Base-by-base conservation (phyloP, 2,888 invertebrate genomes). In the Cephus spinipes region DNA sequence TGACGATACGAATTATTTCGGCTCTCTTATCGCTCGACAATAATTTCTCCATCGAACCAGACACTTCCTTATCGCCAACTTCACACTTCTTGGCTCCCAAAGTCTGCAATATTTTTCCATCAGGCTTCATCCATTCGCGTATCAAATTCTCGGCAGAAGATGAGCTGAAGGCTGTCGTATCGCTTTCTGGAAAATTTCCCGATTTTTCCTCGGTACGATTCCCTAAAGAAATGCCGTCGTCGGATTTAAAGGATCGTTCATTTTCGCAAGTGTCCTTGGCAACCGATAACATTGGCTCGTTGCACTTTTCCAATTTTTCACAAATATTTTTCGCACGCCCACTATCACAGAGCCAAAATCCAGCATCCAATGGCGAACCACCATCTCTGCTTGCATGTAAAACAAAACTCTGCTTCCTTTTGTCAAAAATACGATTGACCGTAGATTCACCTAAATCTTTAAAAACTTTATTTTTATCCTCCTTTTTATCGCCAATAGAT, bases 121-220 rank as follows among this genome's bases (percentile, higher is more conserved):
- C 35, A 15, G 68, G 40, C 31, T 12, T 68, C 11, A 84, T 79
- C 85, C 86, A 85, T 73, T 83, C 81, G 1, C 79, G 81, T 75
- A 87, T 86, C 78, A 85, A 78, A 74, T 87, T 84, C 68, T 87
- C 86, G 4, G 82, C 82, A 0, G 87, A 87, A 31, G 85, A 86
- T 3, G 85, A 83, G 55, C 83, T 85, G 15, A 80, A 81, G 1
- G 76, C 75, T 9, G 83, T 84, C 23, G 81, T 82, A 11, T 83
- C 81, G 9, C 86, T 87, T 30, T 76, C 83, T 32, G 12, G 71
- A 30, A 31, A 33, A 31, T 31, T 31, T 31, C 0, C 71, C 33
- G 9, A 71, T 9, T 55, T 55, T 23, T 9, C 9, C 55, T 55
- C 55, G 31, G 71, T 33, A 3, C 12, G 2, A 31, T 31, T 23